phyloP scores from a whole-genome alignment of 2,888 invertebrate genomes.

The Sphaerophoria taeniata region DNA sequence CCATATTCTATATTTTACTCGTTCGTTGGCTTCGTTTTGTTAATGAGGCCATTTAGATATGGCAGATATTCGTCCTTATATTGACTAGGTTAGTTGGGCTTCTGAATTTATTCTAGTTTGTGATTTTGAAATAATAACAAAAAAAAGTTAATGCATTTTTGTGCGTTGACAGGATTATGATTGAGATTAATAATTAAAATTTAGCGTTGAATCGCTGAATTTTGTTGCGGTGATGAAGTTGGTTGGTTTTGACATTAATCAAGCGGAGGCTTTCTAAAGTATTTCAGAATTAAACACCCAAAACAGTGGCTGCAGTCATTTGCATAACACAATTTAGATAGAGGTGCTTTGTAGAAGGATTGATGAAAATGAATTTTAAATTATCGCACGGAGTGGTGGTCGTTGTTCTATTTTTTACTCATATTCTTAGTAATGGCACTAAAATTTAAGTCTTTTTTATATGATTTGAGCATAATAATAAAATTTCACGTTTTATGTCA shows the following conservation, averaged over 20 bases:
- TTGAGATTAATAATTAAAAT: constrained; percentile 74
- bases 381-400: constrained; percentile 9
- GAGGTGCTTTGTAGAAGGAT: not conserved
- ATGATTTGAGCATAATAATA: constrained; percentile 17
- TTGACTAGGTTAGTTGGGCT: constrained; percentile 56
- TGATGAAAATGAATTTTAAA: constrained; percentile 25
- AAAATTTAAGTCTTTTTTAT: constrained; percentile 33
- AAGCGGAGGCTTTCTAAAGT: constrained; percentile 24
- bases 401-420: not conserved
- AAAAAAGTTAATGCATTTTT: constrained; percentile 61
- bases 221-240: constrained; percentile 7
- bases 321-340: constrained; percentile 60
- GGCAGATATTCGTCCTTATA: constrained; percentile 63
- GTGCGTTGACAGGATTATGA: constrained; percentile 67
- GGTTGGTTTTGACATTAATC: constrained; percentile 27
- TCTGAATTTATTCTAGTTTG: constrained; percentile 17
- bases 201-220: constrained; percentile 49
- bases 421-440: not conserved
- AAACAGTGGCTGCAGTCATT: constrained; percentile 60
- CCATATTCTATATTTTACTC: constrained; percentile 48
- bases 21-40: constrained; percentile 46
- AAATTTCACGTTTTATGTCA: constrained; percentile 40
- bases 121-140: constrained; percentile 25
- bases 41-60: constrained; percentile 69
- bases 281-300: constrained; percentile 1